phyloP scores from a whole-genome alignment of 2,113 vertebrate species.

The Gambusia affinis region DNA sequence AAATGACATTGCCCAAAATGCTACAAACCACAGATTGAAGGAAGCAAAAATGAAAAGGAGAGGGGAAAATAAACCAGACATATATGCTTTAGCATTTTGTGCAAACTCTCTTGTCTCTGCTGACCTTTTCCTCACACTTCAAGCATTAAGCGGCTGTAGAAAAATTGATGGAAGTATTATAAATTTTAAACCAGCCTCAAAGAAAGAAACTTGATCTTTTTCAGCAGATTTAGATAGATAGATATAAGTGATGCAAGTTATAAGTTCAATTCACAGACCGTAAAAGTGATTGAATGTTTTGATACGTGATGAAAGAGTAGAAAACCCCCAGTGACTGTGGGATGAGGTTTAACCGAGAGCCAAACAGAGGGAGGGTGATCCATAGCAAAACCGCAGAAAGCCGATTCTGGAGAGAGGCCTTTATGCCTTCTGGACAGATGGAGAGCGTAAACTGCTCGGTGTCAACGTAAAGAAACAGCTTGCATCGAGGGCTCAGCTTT shows the following conservation, averaged over 20 bases:
- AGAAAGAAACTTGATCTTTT: too few relatives aligned
- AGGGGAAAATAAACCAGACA: too few relatives aligned
- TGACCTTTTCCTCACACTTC: too few relatives aligned
- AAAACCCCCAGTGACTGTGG: not conserved
- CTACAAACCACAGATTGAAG: too few relatives aligned
- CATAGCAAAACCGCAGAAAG: slow-evolving; percentile 10
- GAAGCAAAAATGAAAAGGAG: too few relatives aligned
- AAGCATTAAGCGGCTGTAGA: too few relatives aligned
- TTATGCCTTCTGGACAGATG: slow-evolving; percentile 72
- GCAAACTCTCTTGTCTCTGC: too few relatives aligned
- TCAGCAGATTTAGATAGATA: too few relatives aligned
- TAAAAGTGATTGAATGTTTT: not conserved
- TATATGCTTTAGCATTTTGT: too few relatives aligned
- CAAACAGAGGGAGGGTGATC: not conserved
- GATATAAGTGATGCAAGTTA: not conserved
- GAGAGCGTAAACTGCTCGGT: slow-evolving; percentile 30
- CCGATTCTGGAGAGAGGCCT: slow-evolving; percentile 37
- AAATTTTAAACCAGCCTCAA: too few relatives aligned
- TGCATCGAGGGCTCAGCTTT: slow-evolving; percentile 56
- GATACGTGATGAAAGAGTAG: not conserved
- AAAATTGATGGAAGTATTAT: too few relatives aligned
- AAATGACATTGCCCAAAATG: too few relatives aligned
- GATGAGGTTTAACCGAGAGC: slow-evolving; percentile 14
- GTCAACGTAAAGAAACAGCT: slow-evolving; percentile 41
- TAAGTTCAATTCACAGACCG: not conserved